Evolutionary conservation across 2,113 vertebrate species (phyloP).

Genomic region (Perognathus longimembris): DNA sequence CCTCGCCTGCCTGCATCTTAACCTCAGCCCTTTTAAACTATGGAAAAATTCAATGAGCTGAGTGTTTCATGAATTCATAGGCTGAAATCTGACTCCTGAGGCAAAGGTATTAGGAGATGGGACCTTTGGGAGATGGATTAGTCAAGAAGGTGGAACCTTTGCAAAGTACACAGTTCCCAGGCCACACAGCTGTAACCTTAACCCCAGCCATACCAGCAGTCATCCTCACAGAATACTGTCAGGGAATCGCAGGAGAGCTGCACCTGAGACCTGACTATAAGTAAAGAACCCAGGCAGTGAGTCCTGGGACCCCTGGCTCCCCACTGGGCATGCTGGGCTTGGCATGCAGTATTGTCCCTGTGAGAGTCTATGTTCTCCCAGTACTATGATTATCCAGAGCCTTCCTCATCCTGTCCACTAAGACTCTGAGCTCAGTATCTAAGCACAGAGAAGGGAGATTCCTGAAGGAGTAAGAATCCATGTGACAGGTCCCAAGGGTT

Average conservation of each 20-base stretch:
- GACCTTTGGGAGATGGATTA: not conserved
- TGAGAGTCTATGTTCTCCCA: no score
- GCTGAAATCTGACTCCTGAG: not conserved
- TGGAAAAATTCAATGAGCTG: not conserved
- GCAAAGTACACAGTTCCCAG: not conserved
- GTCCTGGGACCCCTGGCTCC: not conserved
- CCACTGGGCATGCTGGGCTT: fast-evolving
- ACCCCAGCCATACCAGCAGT: no score
- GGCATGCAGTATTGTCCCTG: not conserved
- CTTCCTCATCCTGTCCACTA: not conserved
- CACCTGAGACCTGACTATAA: not conserved
- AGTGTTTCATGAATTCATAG: not conserved
- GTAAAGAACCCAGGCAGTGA: not conserved
- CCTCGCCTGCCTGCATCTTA: not conserved
- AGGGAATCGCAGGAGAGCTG: not conserved
- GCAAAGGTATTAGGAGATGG: not conserved
- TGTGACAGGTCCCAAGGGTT: not conserved
- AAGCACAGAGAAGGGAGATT: not conserved
- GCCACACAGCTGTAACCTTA: not conserved
- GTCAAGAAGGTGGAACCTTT: not conserved
- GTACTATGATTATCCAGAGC: not conserved
- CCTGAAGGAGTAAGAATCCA: not conserved
- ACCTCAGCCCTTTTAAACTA: not conserved
- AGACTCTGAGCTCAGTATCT: not conserved
- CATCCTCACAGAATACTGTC: not conserved